Evolutionary conservation across 2,113 vertebrate species (phyloP).

Genomic region (Marcusenius ussheri): DNA sequence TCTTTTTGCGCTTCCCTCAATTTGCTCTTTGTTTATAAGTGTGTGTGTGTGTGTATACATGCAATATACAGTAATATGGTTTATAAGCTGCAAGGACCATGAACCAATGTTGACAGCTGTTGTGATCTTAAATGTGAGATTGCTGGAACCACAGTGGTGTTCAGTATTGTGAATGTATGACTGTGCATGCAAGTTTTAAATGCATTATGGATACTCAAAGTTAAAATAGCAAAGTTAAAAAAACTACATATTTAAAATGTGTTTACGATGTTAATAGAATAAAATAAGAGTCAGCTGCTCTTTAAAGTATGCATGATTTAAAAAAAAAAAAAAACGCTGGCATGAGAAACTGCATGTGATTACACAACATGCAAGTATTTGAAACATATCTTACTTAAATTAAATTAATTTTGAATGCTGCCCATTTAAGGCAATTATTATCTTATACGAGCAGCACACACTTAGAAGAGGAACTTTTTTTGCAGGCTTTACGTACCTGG

Average conservation of each 20-base stretch:
- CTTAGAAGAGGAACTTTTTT: not conserved
- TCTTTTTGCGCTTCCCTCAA: too few relatives aligned
- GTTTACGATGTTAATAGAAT: not conserved
- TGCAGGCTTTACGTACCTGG: not conserved
- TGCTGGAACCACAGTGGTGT: not conserved
- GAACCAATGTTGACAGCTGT: not conserved
- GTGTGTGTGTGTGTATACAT: too few relatives aligned
- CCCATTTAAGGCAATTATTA: not conserved
- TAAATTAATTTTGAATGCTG: not conserved
- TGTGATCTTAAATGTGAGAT: not conserved
- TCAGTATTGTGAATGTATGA: not conserved
- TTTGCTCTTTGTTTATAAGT: too few relatives aligned
- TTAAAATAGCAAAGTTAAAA: not conserved
- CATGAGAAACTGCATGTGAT: not conserved
- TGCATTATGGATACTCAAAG: not conserved
- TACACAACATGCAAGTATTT: not conserved
- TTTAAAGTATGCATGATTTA: not conserved
- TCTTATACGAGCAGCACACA: not conserved
- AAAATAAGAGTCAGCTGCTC: not conserved
- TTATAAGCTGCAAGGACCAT: not conserved
- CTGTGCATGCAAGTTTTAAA: not conserved
- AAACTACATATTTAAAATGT: not conserved
- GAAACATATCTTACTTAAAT: not conserved
- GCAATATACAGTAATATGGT: not conserved
- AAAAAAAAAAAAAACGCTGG: not conserved